Evolutionary conservation across 2,797 vertebrate genomes (phyloP).

Genomic region (Picus viridis): DNA sequence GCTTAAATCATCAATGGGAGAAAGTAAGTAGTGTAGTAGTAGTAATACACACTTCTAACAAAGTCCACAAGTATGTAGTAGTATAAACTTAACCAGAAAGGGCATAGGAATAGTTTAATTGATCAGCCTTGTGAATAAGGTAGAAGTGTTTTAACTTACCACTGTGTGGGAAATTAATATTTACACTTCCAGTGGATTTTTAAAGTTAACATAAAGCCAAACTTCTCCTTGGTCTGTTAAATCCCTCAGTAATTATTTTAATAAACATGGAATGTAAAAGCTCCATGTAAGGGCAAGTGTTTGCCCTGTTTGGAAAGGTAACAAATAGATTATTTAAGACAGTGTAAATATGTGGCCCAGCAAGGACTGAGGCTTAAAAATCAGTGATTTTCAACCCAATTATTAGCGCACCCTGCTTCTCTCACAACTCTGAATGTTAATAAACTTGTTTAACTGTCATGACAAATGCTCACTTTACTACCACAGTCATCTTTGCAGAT

Average conservation of each 20-base stretch:
- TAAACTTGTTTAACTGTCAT: conserved; percentile 10
- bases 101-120: background rate
- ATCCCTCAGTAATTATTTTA: background rate
- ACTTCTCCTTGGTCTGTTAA: background rate
- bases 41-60: background rate
- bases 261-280: background rate
- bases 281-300: background rate
- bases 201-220: background rate
- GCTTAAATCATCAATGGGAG: background rate
- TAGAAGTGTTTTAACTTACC: background rate
- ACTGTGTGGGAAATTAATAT: background rate
- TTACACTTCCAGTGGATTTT: no score
- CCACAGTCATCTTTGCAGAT: conserved; percentile 51
- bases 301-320: background rate
- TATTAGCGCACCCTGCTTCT: background rate
- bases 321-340: background rate
- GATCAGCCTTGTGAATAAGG: background rate
- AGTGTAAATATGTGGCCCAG: background rate
- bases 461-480: conserved; percentile 50
- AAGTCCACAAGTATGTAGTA: background rate
- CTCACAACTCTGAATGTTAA: background rate
- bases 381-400: background rate
- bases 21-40: background rate
- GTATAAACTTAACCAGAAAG: background rate
- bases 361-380: background rate